Evolutionary conservation across 1,140 invertebrate genomes (phyloP), one percentile per base, ranked within the genome.

Genomic region (Wiebesia pumilae): DNA sequence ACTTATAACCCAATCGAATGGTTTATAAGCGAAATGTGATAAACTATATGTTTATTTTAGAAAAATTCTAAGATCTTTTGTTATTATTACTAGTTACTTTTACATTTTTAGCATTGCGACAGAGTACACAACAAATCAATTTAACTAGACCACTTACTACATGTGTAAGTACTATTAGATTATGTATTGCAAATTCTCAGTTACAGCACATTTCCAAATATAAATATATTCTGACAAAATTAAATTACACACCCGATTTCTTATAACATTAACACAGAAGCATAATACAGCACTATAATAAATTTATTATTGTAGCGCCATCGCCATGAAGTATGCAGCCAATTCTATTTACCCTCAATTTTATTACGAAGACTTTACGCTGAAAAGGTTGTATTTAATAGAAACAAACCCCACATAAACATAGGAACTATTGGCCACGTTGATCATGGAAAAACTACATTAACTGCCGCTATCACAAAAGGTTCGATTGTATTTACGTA

Each of bases 391-490:
- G 95, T 97, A 0, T 98, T 95, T 90, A 93, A 95, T 82, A 94
- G 97, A 85, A 95, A 95, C 54, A 99, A 99, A 92, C 98, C 98
- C n/a, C 98, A 99, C 94, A 98, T 98, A 90, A 99, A 99, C 95
- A 96, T 99, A 40, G 99, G 97, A 27, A 99, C 99, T 0, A 99
- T 99, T 92, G 99, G 99, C 9, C 99, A 99, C 95, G 98, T 99
- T 67, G 99, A 99, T 95, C 99, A 99, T 95, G 99, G 99, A 67
- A 99, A 99, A 95, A 99, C 99, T 0, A 99, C 99, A 1, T 94
- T 99, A 0, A 99, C 99, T 75, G 99, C 99, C 83, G 99, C 99
- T 24, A 99, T 99, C 75, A 99, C 99, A 2, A 97, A 96, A 95
- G 95, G 96, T 96, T 91, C 87, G 69, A 81, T 88, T 90, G 21